These are phyloP conservation scores for Alethe castanea DNA, from an alignment of 2,113 vertebrate species.

Conservation along the genomic window DNA sequence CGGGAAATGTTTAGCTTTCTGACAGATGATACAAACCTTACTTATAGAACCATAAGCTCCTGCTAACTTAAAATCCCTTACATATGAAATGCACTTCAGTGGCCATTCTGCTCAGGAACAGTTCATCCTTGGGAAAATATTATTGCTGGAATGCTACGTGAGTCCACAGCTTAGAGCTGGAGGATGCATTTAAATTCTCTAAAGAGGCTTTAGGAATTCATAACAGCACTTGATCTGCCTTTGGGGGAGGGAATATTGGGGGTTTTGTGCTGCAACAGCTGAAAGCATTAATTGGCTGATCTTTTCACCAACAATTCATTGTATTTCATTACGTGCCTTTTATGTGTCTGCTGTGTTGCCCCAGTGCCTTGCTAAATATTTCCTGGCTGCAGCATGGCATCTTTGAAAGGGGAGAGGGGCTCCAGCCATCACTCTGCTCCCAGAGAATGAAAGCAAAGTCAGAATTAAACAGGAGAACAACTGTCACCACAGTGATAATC, in stretches of 20 bases:
- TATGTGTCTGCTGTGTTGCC: background rate
- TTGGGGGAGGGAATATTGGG: background rate
- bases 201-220: slow-evolving; percentile 42
- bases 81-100: background rate
- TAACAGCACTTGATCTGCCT: slow-evolving; percentile 9
- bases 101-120: slow-evolving; percentile 13
- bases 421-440: background rate
- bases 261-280: background rate
- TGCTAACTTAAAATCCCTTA: slow-evolving; percentile 4
- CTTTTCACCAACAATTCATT: background rate
- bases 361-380: background rate
- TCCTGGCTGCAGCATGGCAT: background rate
- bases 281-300: slow-evolving; percentile 25
- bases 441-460: background rate
- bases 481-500: background rate
- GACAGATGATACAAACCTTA: background rate
- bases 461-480: background rate
- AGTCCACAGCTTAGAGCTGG: slow-evolving; percentile 1
- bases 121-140: slow-evolving; percentile 50
- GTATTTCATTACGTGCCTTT: background rate
- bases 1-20: background rate
- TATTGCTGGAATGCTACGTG: slow-evolving; percentile 1
- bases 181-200: slow-evolving; percentile 36
- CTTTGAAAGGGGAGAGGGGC: background rate
- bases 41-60: background rate